These are phyloP conservation scores for Pyxicephalus adspersus DNA, from an alignment of 2,113 vertebrate species.

Conservation along the genomic window DNA sequence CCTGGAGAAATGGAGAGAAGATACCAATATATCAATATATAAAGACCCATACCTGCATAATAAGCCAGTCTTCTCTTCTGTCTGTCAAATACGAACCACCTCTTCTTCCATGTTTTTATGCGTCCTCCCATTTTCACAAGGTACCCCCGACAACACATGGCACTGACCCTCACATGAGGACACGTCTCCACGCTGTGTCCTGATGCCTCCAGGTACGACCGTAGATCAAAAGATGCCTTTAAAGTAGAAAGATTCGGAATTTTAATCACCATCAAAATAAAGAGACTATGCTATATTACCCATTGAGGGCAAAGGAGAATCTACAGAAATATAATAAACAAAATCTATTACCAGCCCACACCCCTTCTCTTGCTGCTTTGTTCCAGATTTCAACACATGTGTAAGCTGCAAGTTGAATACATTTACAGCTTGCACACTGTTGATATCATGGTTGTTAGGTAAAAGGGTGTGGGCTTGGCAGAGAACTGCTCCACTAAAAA, in stretches of 20 bases:
- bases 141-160: slow-evolving; percentile 79
- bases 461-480: no score
- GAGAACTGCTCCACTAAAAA: no score
- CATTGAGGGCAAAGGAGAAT: no score
- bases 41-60: slow-evolving; percentile 74
- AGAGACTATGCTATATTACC: no score
- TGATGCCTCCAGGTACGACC: slow-evolving; percentile 80
- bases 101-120: slow-evolving; percentile 91
- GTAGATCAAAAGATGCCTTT: slow-evolving; percentile 76
- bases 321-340: no score
- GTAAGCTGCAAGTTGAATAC: no score
- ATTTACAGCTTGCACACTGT: no score
- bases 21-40: not conserved
- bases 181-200: slow-evolving; percentile 82
- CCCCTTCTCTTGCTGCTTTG: no score
- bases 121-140: slow-evolving; percentile 87
- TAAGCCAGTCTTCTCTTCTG: slow-evolving; percentile 83
- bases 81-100: slow-evolving; percentile 90
- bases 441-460: no score
- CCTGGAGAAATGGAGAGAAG: not conserved
- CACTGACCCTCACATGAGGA: slow-evolving; percentile 71
- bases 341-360: no score
- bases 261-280: no score
- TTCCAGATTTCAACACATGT: no score
- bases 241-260: slow-evolving; percentile 57